Base-by-base conservation (phyloP, 2,888 invertebrate genomes). In the Sialis lutaria region DNA sequence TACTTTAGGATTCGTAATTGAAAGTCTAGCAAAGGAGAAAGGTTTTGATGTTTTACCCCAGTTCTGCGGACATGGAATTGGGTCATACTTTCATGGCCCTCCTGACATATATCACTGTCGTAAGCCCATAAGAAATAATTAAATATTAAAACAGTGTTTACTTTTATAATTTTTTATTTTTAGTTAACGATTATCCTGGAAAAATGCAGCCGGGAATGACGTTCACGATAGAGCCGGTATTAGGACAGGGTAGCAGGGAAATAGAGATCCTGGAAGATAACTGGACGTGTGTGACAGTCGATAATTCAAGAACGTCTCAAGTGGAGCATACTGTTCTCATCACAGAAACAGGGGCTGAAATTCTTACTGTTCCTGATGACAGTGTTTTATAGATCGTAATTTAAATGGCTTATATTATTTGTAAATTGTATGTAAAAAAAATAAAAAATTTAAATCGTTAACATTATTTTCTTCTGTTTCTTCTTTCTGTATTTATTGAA, bases 21-120 rank as follows among this genome's bases (percentile, higher is more conserved):
- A 81, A 54, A 64, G 68, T 45, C 72, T 72, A 52, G 86, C 88
- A 1, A 67, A 67, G 50, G 64, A 68, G 49, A 64, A 74, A 46
- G 75, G 79, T 0, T 75, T 78, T 40, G 73, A 70, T 35, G 76
- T 91, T 1, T 67, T 95, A 44, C 86, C 87, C 5, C 75, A 77
- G 5, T 87, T 93, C 60, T 73, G 82, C 50, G 95, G 96, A 0
- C 95, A 96, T 66, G 96, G 96, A 0, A 91, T 96, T 54, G 93
- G 95, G 0, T 67, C 70, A 51, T 89, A 88, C 62, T 93, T 96
- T 61, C 95, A 96, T 68, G 91, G 88, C 0, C 82, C 85, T 2
- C 96, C 96, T 2, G 85, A 91, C 59, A 84, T 96, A 56, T 77
- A 76, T 55, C 95, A 96, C 62, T 78, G 77, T 55, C 70, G 89